phyloP scores from a whole-genome alignment of 2,888 invertebrate genomes.

The Resseliella maxima region DNA sequence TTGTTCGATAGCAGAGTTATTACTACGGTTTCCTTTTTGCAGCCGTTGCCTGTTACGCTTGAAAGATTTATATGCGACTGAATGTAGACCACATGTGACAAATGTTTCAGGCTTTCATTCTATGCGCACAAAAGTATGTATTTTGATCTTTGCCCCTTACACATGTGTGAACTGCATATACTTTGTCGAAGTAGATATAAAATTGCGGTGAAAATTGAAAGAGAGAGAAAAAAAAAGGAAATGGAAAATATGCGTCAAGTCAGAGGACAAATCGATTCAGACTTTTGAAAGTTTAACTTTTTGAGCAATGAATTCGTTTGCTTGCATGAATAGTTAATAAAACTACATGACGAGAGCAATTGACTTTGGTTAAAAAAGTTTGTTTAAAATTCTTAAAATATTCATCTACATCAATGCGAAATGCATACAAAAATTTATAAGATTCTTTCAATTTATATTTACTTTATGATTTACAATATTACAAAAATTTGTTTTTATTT shows the following conservation, averaged over 20 bases:
- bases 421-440: too few species aligned
- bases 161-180: slow-evolving; percentile 10
- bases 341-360: background rate
- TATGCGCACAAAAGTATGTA: background rate
- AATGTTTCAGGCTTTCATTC: background rate
- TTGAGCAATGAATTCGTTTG: background rate
- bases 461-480: too few species aligned
- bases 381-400: too few species aligned
- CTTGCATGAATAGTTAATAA: background rate
- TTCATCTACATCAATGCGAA: too few species aligned
- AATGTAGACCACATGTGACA: slow-evolving; percentile 28
- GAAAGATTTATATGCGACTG: slow-evolving; percentile 12
- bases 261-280: background rate
- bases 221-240: too few species aligned
- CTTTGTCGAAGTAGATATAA: background rate
- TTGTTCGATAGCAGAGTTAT: slow-evolving; percentile 1
- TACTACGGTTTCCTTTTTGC: slow-evolving; percentile 20
- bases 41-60: background rate
- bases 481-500: too few species aligned
- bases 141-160: slow-evolving; percentile 32
- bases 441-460: too few species aligned
- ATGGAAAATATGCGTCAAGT: background rate
- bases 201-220: slow-evolving; percentile 14
- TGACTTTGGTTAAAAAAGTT: background rate
- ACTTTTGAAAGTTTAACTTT: background rate